A percentile compares a stretch with the other conserved stretches of the same genome.
Conservation (phyloP, 2,113 vertebrate species). For the Trichomycterus rosablanca region DNA sequence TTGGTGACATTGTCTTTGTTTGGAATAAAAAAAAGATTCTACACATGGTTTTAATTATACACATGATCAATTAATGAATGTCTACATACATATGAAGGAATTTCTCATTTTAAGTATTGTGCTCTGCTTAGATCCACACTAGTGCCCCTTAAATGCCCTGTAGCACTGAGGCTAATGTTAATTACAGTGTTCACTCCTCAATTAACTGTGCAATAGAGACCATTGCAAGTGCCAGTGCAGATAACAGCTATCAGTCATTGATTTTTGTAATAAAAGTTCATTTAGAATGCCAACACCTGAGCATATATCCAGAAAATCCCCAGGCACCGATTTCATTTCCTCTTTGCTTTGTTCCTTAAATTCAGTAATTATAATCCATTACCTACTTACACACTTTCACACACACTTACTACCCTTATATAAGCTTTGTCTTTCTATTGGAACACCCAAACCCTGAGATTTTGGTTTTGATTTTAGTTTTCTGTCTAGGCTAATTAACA, state of each 20-base stretch:
- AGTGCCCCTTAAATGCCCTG: slow-evolving; percentile 22
- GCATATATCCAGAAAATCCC: slow-evolving; percentile 30
- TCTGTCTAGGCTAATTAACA: no score
- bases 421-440: no score
- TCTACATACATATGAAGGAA: not conserved
- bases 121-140: slow-evolving; percentile 8
- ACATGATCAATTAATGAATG: not conserved
- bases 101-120: not conserved
- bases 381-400: not conserved
- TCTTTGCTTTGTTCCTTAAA: slow-evolving; percentile 22
- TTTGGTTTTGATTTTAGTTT: no score
- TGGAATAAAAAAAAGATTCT: no score
- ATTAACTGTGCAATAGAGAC: slow-evolving; percentile 42
- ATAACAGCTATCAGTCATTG: slow-evolving; percentile 43
- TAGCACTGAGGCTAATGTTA: slow-evolving; percentile 40
- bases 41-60: not conserved
- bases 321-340: slow-evolving; percentile 36
- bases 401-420: not conserved
- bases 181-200: slow-evolving; percentile 44
- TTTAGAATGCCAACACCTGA: slow-evolving; percentile 38
- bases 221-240: slow-evolving; percentile 28
- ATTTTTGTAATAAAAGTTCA: slow-evolving; percentile 34
- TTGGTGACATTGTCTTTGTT: no score
- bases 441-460: no score
- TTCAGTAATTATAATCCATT: slow-evolving; percentile 28